Percentiles rank a stretch among this genome's conserved stretches.
Evolutionary conservation across 2,888 invertebrate species (phyloP).

Genomic region (Bombylius discolor): DNA sequence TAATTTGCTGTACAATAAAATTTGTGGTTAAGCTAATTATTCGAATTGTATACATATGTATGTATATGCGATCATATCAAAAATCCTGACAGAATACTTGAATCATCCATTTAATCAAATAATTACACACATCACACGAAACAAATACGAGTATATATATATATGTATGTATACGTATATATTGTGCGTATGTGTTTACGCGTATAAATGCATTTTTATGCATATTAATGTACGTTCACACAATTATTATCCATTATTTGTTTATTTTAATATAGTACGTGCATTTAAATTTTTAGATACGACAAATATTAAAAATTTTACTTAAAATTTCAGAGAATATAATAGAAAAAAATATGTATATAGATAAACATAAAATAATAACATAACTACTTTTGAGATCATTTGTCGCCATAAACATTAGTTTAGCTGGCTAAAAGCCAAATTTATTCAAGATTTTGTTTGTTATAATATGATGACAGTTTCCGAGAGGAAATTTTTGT

Average conservation of each 20-base stretch:
- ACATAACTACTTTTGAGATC: not conserved
- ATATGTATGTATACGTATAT: not conserved
- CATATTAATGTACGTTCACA: not conserved
- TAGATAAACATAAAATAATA: not conserved
- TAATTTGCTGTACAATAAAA: too few relatives aligned
- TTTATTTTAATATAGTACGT: too few relatives aligned
- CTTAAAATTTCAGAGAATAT: too few relatives aligned
- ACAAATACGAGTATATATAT: not conserved
- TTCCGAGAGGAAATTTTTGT: constrained; percentile 1
- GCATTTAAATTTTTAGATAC: too few relatives aligned
- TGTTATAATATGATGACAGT: constrained; percentile 4
- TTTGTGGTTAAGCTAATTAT: constrained; percentile 2
- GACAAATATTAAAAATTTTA: too few relatives aligned
- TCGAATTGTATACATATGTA: not conserved
- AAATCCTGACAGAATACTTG: constrained; percentile 1
- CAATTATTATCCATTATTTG: too few relatives aligned
- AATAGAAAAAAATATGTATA: too few relatives aligned
- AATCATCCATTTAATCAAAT: not conserved
- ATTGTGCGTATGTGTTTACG: not conserved
- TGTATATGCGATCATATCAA: not conserved
- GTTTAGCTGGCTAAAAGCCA: constrained; percentile 5
- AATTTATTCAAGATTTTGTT: not conserved
- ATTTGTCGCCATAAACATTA: constrained; percentile 10
- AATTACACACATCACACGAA: too few relatives aligned
- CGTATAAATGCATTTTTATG: not conserved